Evolutionary conservation across 2,797 vertebrate genomes (phyloP), one percentile per base, ranked within the genome.

Genomic region (Potorous gilbertii): DNA sequence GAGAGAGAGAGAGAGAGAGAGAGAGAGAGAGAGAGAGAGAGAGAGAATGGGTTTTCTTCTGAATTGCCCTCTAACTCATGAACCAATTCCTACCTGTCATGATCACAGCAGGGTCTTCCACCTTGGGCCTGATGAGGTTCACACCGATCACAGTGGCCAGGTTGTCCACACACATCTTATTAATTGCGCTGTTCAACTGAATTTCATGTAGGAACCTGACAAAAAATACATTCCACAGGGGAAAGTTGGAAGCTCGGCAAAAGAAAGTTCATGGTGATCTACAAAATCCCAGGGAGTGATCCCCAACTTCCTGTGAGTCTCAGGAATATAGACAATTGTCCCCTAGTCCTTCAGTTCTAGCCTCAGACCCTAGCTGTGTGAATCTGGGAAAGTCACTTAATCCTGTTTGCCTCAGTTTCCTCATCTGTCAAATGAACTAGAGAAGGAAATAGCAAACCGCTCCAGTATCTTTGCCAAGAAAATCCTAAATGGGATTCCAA

Each of bases 121-220:
- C 98, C 98, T 99, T 99, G 0, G 99, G 99, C 94, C 99, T 99
- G 94, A 99, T 99, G 95, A 99, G 99, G 98, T 99, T 99, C 96
- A 99, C 99, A 9, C 99, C 99, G 95, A 99, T 99, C 97, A 99
- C 99, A 0, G 99, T 99, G 2, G 99, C 99, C 98, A 99, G 97
- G 97, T 99, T 99, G 94, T 99, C 99, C 98, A 99, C 99, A 0
- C 99, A 99, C 99, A 99, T 99, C 98, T 99, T 99, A 97, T 99
- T 99, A 96, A 99, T 94, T 0, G 97, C 98, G 0, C 99, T 99
- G 95, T 99, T 99, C 92, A 98, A 97, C 97, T 99, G 99, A 94
- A 99, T 99, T 98, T 99, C 99, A 0, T 99, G 99, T 40, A 99
- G 98, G 97, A 99, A 99, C 98, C 99, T 99, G 98, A 87, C 90